Percentiles rank a stretch among this genome's conserved stretches.
Evolutionary conservation across 1,140 invertebrate genomes (phyloP).

Genomic region (Tetranychus urticae): DNA sequence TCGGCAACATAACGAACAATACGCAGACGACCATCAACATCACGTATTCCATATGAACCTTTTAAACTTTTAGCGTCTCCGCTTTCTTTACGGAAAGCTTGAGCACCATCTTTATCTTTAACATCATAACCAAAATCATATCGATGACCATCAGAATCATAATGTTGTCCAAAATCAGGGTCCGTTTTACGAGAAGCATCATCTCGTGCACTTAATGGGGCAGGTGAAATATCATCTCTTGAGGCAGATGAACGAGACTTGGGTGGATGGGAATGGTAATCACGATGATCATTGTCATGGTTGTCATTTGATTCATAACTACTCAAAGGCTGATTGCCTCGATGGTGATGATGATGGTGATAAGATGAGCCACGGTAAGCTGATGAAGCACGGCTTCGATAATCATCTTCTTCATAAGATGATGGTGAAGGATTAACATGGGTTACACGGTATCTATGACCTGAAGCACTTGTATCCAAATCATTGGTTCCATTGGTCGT

Average conservation of each 20-base stretch:
- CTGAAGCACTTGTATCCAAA: no score
- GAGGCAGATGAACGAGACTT: no score
- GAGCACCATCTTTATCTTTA: neutral
- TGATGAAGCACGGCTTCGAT: neutral
- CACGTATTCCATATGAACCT: conserved; percentile 11
- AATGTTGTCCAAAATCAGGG: neutral
- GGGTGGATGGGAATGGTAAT: no score
- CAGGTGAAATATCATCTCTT: no score
- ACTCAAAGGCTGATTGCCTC: no score
- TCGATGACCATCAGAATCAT: neutral
- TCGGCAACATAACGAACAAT: conserved; percentile 11
- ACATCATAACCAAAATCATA: neutral
- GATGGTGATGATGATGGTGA: no score
- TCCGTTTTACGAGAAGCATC: neutral
- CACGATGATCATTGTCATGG: no score
- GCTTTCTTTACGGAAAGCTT: neutral
- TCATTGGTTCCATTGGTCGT: no score
- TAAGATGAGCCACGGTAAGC: no score
- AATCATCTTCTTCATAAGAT: conserved; percentile 5
- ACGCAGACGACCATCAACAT: conserved; percentile 10
- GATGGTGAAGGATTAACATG: no score
- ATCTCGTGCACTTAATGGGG: neutral
- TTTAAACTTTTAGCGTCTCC: conserved; percentile 12
- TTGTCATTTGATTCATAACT: no score
- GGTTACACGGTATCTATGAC: no score